Percentiles rank a stretch among this genome's conserved stretches.
These are phyloP conservation scores for Gymnoscelis rufifasciata DNA, from an alignment of 2,888 invertebrate genomes.

Conservation along the genomic window DNA sequence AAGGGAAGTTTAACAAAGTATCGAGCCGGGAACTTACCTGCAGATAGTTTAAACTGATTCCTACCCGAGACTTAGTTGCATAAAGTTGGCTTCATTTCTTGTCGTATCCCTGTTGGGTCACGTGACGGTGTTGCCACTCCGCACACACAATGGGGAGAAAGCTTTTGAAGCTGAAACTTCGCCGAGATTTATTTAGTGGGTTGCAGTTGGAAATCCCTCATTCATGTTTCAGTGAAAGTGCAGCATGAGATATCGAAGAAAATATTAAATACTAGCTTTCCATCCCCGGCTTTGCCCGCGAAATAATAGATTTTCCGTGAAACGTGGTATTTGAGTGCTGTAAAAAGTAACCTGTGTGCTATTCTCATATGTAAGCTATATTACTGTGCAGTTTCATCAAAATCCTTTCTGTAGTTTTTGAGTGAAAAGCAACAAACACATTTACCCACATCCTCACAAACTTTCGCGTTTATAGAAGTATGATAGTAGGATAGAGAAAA, in stretches of 20 bases:
- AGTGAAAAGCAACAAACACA: too few relatives aligned
- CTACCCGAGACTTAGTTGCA: conserved; percentile 1
- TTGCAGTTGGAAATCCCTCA: background rate
- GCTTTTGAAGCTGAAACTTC: background rate
- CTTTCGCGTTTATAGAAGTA: too few relatives aligned
- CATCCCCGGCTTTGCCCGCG: too few relatives aligned
- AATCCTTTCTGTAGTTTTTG: too few relatives aligned
- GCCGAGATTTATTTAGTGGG: background rate
- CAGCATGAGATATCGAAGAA: background rate
- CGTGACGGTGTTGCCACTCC: background rate
- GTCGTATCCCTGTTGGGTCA: background rate
- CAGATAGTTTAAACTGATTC: conserved; percentile 8
- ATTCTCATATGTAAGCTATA: too few relatives aligned
- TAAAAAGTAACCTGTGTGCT: too few relatives aligned
- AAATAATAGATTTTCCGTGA: too few relatives aligned
- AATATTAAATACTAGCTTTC: background rate
- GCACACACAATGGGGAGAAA: background rate
- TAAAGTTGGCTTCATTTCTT: conserved; percentile 9
- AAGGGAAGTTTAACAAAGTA: background rate
- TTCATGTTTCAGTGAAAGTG: background rate
- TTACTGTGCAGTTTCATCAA: too few relatives aligned
- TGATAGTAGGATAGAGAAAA: too few relatives aligned
- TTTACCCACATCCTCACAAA: too few relatives aligned
- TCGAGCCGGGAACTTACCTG: conserved; percentile 5
- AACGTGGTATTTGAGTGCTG: too few relatives aligned